phyloP scores from a whole-genome alignment of 2,888 invertebrate genomes.

The Heliconius erato region DNA sequence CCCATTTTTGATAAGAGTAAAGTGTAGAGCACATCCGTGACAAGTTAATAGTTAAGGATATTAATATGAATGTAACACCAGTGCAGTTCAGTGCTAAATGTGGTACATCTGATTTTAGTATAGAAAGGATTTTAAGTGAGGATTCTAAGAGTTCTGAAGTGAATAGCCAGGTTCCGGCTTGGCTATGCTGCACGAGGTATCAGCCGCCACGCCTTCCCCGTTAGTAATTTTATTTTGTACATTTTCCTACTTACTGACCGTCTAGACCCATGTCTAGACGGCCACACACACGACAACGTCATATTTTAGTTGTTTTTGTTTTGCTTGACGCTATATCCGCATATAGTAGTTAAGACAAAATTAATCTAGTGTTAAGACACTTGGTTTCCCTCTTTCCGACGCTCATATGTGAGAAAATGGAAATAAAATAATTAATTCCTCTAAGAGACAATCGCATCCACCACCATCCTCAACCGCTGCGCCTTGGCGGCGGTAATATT shows the following conservation, averaged over 20 bases:
- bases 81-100: slow-evolving; percentile 71
- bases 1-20: background rate
- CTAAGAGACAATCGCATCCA: no score
- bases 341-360: no score
- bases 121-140: slow-evolving; percentile 86
- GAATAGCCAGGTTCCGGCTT: slow-evolving; percentile 71
- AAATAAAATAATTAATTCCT: no score
- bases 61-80: slow-evolving; percentile 71
- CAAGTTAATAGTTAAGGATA: slow-evolving; percentile 32
- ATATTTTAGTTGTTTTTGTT: no score
- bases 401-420: no score
- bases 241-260: background rate
- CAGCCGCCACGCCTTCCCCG: slow-evolving; percentile 90
- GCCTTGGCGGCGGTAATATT: no score
- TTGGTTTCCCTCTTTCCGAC: no score
- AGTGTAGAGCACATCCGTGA: background rate
- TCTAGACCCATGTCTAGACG: background rate
- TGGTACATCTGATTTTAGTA: slow-evolving; percentile 85
- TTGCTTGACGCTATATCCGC: no score
- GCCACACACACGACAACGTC: no score
- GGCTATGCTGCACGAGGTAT: slow-evolving; percentile 91
- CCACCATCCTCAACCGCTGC: no score
- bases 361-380: no score
- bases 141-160: slow-evolving; percentile 65
- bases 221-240: slow-evolving; percentile 69